Conservation (phyloP, 2,888 invertebrate genomes). For the Oegoconia quadripuncta region DNA sequence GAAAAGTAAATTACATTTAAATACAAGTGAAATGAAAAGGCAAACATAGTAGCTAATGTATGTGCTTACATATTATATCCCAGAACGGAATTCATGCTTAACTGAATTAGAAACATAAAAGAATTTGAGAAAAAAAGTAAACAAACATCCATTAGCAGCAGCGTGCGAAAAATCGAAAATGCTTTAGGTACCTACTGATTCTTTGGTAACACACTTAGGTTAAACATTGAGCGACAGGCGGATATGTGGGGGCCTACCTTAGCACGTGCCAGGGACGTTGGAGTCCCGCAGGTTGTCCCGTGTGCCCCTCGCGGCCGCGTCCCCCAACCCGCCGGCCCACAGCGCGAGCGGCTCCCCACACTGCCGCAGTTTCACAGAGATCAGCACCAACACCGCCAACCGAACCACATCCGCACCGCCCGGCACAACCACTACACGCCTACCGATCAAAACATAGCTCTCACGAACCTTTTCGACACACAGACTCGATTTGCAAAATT, state of each 20-base stretch:
- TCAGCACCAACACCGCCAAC: constrained; percentile 43
- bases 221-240: constrained; percentile 28
- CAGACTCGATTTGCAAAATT: constrained; percentile 75
- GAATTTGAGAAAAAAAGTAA: neutral
- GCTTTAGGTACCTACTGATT: constrained; percentile 23
- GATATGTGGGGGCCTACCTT: constrained; percentile 58
- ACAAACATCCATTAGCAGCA: constrained; percentile 9
- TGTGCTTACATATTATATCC: too few relatives aligned
- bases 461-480: constrained; percentile 74
- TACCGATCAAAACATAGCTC: constrained; percentile 72
- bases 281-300: constrained; percentile 33
- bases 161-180: constrained; percentile 18
- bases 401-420: constrained; percentile 56
- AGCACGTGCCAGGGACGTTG: constrained; percentile 48
- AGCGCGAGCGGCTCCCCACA: constrained; percentile 35
- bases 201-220: too few relatives aligned
- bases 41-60: too few relatives aligned
- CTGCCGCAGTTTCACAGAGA: constrained; percentile 50
- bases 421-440: constrained; percentile 68
- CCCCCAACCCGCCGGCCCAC: constrained; percentile 30
- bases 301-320: constrained; percentile 25
- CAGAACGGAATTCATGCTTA: too few relatives aligned
- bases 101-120: constrained; percentile 2
- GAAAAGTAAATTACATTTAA: too few relatives aligned
- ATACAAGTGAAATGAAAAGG: too few relatives aligned